Evolutionary conservation across 2,888 invertebrate genomes (phyloP).

Genomic region (Callyntrura guangdongensis): DNA sequence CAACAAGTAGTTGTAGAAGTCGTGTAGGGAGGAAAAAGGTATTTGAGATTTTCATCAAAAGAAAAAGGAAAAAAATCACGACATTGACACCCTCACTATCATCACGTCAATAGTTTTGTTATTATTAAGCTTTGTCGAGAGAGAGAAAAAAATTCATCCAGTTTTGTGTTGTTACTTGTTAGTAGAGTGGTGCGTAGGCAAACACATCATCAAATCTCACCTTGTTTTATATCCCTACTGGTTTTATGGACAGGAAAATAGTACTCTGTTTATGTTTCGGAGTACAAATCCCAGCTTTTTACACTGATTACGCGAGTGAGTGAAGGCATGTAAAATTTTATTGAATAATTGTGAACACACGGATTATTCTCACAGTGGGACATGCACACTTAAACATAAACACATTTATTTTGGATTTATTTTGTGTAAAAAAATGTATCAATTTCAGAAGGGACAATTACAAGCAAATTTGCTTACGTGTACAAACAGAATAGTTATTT

Average conservation of each 20-base stretch:
- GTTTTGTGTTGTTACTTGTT: not conserved
- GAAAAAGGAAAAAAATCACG: slow-evolving; percentile 43
- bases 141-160: too few relatives aligned
- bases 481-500: too few relatives aligned
- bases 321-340: not conserved
- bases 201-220: slow-evolving; percentile 32
- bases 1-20: slow-evolving; percentile 35
- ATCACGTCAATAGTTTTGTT: slow-evolving; percentile 32
- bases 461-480: too few relatives aligned
- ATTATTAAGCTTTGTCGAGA: not conserved
- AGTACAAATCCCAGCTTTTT: slow-evolving; percentile 16
- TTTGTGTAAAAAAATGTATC: not conserved
- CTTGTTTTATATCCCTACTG: slow-evolving; percentile 20
- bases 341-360: slow-evolving; percentile 2
- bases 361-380: slow-evolving; percentile 52
- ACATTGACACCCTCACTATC: slow-evolving; percentile 72
- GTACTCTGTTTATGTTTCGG: not conserved
- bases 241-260: slow-evolving; percentile 34
- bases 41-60: slow-evolving; percentile 32
- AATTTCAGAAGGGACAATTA: too few relatives aligned
- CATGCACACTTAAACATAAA: not conserved
- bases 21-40: not conserved
- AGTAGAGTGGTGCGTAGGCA: not conserved
- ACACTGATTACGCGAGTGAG: not conserved
- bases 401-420: not conserved